Evolutionary conservation across 2,888 invertebrate genomes (phyloP), one percentile per base, ranked within the genome.

Genomic region (Ormyrus thymus): DNA sequence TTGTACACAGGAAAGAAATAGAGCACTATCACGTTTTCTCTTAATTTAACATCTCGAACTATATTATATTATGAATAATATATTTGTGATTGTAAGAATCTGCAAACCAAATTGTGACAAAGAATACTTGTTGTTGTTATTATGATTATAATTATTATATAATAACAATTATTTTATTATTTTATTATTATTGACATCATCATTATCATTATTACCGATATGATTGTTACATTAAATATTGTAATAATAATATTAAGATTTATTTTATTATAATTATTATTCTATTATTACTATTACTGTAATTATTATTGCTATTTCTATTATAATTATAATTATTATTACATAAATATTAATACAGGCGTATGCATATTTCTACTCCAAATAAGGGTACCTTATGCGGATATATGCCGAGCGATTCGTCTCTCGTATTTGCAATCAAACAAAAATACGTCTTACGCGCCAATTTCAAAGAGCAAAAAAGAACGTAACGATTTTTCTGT

Each of bases 1-100:
- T 86, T 87, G 87, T 88, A 89, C 87, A 88, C 88, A 87, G 83
- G 84, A 85, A 85, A 85, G 85, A 84, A 86, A 89, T 87, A 87
- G 85, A 88, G 87, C 87, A 87, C 85, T 87, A 87, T 88, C 87
- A 87, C 86, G 86, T 88, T 86, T 86, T 87, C 86, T 86, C 85
- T 88, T 89, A 88, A 88, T 89, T 88, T 88, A 89, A 87, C 87
- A 88, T 86, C 87, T 84, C 85, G 84, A 86, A 88, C 86, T 88
- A 81, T 80, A 89, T 87, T 87, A 86, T 87, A 87, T 87, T 89
- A 88, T 85, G 85, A 86, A 87, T 89, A 89, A 89, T 89, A 89
- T 89, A 89, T 89, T 89, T 89, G 89, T 89, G 89, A 89, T 89
- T 89, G 88, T 89, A 89, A 89, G 89, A 89, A 89, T 89, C 89